Base-by-base conservation (phyloP, 2,113 vertebrate genomes). In the Ibidorhyncha struthersii region DNA sequence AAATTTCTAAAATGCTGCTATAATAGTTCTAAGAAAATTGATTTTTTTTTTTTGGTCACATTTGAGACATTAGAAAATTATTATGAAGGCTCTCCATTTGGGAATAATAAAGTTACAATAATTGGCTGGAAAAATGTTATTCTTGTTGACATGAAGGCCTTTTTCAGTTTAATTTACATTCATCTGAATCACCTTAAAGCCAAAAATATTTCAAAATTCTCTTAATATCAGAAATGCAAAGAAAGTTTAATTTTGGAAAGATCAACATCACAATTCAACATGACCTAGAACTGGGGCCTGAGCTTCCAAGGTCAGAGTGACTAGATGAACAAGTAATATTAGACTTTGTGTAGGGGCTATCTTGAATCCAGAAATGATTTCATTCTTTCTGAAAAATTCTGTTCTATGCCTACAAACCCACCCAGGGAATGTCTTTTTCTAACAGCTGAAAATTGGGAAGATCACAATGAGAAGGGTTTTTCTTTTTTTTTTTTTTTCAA, bases 221-320 rank as follows among this genome's bases (percentile, higher is more conserved):
- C 43, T 73, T 71, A 27, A 27, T 58, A 83, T 83, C 66, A 96
- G 45, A 95, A 93, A 92, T 73, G 21, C 29, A 86, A 65, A 87
- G 81, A 76, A 85, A 96, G 14, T 38, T 76, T 82, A 38, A 76
- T 87, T 86, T 82, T 90, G 12, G 30, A 82, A 86, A 62, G 40
- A 66, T 81, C 43, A 65, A 3, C 49, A 77, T 69, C 62, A 61
- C 47, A 79, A 81, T 72, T 63, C 50, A 76, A 26, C 43, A 69
- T 56, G 56, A 93, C 74, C 71, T 86, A 72, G 79, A 95, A 82
- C 12, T 65, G 40, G 5, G 10, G 56, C 45, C 82, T 82, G 43
- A 90, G 6, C 15, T 90, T 90, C 53, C 83, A 69, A 80, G 79
- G 82, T 90, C 96, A 93, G 63, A 67, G 55, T 85, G 89, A 91